Evolutionary conservation across 2,113 vertebrate species (phyloP), one percentile per base, ranked within the genome.

Genomic region (Indicator indicator): DNA sequence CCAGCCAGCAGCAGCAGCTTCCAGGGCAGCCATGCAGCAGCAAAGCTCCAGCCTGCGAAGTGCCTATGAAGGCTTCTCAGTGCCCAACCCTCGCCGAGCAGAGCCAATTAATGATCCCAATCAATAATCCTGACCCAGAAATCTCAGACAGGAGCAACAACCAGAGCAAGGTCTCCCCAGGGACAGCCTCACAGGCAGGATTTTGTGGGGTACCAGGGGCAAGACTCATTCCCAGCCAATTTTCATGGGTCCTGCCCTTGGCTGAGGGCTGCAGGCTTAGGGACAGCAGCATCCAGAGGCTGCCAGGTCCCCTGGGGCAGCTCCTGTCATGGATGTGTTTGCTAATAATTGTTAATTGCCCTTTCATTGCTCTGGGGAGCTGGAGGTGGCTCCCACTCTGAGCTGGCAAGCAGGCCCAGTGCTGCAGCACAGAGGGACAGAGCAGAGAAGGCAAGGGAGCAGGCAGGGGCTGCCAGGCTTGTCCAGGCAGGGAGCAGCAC

Each of bases 121-220:
- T 95, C 89, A 78, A 81, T 90, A 88, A 85, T 6, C 68, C 85
- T 90, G 79, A 76, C 94, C 94, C 79, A 91, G 90, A 93, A 76
- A 62, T 10, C 30, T 67, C 80, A 92, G 91, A 30, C 60, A 70
- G 60, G n/a, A 88, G 90, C 89, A 86, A 3, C 88, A 74, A 24
- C 16, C 63, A 36, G 88, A 80, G 82, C 90, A 20, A 32, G 48
- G 15, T 3, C 63, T 58, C 73, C 52, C 16, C 78, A 8, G 65
- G 11, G 81, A 54, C 72, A 62, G 75, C 86, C 69, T 20, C 0
- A 2, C 52, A 24, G 65, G 54, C 48, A 21, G 1, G 8, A 74
- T 65, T 64, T 26, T 11, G 0, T 4, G 23, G 68, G 5, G 0
- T 5, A 14, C 12, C 8, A 42, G 16, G 52, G 54, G 44, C 0